Percentiles rank a stretch among this genome's conserved stretches.
phyloP scores from a whole-genome alignment of 2,888 invertebrate genomes.

The Campopleginae sp. region DNA sequence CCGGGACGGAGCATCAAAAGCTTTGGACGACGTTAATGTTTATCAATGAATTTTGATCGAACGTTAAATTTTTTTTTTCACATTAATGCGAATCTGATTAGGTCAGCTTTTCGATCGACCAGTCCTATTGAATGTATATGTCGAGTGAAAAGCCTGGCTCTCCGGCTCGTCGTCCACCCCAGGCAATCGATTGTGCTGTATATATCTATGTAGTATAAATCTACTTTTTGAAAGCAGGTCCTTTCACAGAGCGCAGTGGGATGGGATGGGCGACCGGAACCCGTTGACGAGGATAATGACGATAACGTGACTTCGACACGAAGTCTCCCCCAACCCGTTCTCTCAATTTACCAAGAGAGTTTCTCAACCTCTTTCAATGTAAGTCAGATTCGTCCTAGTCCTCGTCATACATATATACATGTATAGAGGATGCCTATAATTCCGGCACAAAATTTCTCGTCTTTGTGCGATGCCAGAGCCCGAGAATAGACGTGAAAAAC shows the following conservation, averaged over 20 bases:
- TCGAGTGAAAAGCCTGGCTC: slow-evolving; percentile 17
- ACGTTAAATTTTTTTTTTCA: neutral
- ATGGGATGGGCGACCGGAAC: slow-evolving; percentile 72
- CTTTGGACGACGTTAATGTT: neutral
- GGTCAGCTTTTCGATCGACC: neutral
- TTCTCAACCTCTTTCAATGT: slow-evolving; percentile 41
- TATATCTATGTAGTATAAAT: slow-evolving; percentile 3
- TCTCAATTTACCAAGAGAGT: slow-evolving; percentile 28
- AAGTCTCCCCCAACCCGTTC: slow-evolving; percentile 29
- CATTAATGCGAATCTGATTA: neutral
- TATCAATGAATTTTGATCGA: neutral
- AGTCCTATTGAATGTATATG: neutral
- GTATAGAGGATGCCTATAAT: slow-evolving; percentile 6
- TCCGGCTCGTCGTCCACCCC: slow-evolving; percentile 14
- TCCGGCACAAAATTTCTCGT: slow-evolving; percentile 55
- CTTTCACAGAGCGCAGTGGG: slow-evolving; percentile 71
- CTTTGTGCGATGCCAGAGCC: slow-evolving; percentile 41
- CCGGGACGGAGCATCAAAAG: neutral
- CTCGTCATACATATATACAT: slow-evolving; percentile 19
- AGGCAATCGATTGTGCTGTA: slow-evolving; percentile 19
- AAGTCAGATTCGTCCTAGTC: slow-evolving; percentile 36
- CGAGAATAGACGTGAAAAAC: slow-evolving; percentile 36
- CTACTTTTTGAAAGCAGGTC: slow-evolving; percentile 55
- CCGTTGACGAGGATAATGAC: slow-evolving; percentile 78
- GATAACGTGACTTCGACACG: slow-evolving; percentile 76